Evolutionary conservation across 2,888 invertebrate species (phyloP), one percentile per base, ranked within the genome.

Genomic region (Tipula confusa): DNA sequence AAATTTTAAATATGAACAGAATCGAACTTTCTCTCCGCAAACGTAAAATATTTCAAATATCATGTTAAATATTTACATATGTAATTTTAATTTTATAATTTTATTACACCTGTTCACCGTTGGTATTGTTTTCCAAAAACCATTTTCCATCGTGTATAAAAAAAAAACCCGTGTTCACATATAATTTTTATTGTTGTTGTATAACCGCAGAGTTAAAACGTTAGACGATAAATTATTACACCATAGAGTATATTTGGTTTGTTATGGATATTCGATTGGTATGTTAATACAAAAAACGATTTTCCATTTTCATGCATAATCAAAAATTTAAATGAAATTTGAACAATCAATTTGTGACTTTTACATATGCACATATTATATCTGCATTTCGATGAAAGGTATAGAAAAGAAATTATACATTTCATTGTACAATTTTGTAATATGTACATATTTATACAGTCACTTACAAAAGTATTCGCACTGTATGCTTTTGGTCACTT

Each of bases 251-350:
- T 13, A 38, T 13, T 38, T 38, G 3, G 9, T 3, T 38, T 38
- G n/a, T 38, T 38, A 38, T 38, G 1, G 43, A 15, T n/a, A n/a
- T n/a, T n/a, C 15, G 43, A 4, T n/a, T n/a, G 38, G 43, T 48
- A 48, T 24, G 48, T 18, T 48, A 48, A 64, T 64, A 64, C n/a
- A n/a, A 33, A 33, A 64, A 64, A 64, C 64, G 18, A 64, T 64
- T 64, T 64, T 11, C 64, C 64, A 64, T 64, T 64, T 64, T 64
- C 64, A 64, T 64, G 64, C 64, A 64, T 64, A 64, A 64, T 64
- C 64, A 24, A 18, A 15, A 24, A 64, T 64, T 64, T 33, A 33
- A 33, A 33, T 33, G 11, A 33, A 9, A 9, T 33, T 33, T 33
- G 33, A 33, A 24, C 15, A 43, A 43, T 43, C 43, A 43, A 43